These are phyloP conservation scores for Plebejus anna DNA, from an alignment of 2,888 invertebrate species.

Conservation along the genomic window DNA sequence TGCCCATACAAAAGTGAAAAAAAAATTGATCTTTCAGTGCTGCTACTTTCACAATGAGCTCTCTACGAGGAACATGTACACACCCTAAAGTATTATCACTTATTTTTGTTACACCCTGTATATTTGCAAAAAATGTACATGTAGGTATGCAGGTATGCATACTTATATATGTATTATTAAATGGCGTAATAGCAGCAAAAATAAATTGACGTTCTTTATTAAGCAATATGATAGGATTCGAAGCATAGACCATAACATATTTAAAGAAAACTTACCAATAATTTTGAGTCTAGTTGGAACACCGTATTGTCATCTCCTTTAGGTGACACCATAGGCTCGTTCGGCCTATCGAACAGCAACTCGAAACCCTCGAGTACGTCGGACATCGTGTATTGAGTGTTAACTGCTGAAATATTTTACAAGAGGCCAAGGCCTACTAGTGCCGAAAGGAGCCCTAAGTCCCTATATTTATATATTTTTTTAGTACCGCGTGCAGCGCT, in stretches of 20 bases:
- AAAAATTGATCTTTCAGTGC: too few species aligned
- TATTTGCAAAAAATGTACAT: too few species aligned
- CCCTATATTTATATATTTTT: conserved; percentile 5
- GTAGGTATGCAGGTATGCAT: too few species aligned
- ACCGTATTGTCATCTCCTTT: conserved; percentile 80
- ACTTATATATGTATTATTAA: too few species aligned
- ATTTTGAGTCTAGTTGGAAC: conserved; percentile 81
- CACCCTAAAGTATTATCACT: too few species aligned
- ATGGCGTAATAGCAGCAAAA: too few species aligned
- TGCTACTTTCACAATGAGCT: too few species aligned
- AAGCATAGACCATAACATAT: not conserved
- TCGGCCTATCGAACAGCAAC: conserved; percentile 80
- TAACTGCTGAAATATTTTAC: conserved; percentile 23
- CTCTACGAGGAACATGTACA: too few species aligned
- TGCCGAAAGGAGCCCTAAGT: not conserved
- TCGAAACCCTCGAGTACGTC: conserved; percentile 49
- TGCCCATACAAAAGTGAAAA: too few species aligned
- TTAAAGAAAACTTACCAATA: conserved; percentile 76
- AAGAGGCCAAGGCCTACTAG: not conserved
- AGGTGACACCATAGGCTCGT: conserved; percentile 81
- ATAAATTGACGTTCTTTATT: too few species aligned
- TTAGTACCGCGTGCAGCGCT: conserved; percentile 9
- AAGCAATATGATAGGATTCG: not conserved
- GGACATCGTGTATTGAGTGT: conserved; percentile 48
- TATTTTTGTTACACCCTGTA: too few species aligned